Evolutionary conservation across 2,113 vertebrate species (phyloP).

Genomic region (Phrynosoma platyrhinos): DNA sequence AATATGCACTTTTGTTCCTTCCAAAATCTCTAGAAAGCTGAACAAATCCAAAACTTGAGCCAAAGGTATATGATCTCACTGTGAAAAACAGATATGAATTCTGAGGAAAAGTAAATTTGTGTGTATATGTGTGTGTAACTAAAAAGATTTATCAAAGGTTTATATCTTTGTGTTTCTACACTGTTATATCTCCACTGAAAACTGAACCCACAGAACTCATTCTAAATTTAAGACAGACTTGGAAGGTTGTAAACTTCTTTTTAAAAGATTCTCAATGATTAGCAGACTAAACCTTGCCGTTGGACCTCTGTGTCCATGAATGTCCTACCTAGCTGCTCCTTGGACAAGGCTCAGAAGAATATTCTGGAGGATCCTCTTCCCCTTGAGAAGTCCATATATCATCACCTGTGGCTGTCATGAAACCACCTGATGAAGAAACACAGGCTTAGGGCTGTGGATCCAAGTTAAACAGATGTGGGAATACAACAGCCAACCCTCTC

Average conservation of each 20-base stretch:
- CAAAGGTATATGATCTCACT: background rate
- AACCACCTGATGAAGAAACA: conserved; percentile 68
- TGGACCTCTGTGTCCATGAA: background rate
- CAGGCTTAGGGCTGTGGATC: conserved; percentile 42
- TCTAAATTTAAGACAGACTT: too few relatives aligned
- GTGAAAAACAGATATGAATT: too few relatives aligned
- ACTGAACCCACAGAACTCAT: too few relatives aligned
- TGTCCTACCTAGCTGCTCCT: conserved; percentile 2
- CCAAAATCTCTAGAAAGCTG: too few relatives aligned
- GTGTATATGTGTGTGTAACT: too few relatives aligned
- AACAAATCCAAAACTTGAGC: background rate
- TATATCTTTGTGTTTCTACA: too few relatives aligned
- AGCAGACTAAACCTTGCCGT: background rate
- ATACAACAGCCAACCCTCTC: conserved; percentile 36
- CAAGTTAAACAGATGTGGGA: conserved; percentile 66
- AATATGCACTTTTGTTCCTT: background rate
- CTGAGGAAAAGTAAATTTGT: too few relatives aligned
- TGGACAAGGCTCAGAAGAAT: conserved; percentile 3
- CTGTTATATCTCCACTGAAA: too few relatives aligned
- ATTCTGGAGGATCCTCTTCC: background rate
- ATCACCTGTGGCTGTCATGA: conserved; percentile 45
- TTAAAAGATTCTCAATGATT: too few relatives aligned
- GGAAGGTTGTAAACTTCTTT: too few relatives aligned
- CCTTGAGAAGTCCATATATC: conserved; percentile 31
- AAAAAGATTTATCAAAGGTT: too few relatives aligned